Conservation (phyloP, 2,888 invertebrate species). For the Thereva nobilitata region DNA sequence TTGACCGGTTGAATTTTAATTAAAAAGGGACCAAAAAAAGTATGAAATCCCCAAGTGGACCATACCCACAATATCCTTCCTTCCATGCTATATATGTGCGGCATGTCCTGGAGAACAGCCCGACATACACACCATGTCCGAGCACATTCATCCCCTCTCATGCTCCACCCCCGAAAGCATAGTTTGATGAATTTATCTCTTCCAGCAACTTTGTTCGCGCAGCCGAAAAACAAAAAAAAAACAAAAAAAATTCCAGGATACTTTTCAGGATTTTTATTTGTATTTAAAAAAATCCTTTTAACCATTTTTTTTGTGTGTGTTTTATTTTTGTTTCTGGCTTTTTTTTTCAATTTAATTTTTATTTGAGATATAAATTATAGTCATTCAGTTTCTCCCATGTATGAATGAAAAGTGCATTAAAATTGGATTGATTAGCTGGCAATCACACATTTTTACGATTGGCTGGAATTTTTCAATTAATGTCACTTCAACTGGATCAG, state of each 20-base stretch:
- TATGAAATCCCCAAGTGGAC: background rate
- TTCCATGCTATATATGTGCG: no score
- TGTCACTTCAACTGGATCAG: background rate
- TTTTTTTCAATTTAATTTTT: slow-evolving; percentile 10
- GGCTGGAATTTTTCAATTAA: slow-evolving; percentile 2
- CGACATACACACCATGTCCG: no score
- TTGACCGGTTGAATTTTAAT: slow-evolving; percentile 1
- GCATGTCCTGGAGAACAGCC: no score
- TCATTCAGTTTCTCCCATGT: slow-evolving; percentile 2
- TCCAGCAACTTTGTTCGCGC: background rate
- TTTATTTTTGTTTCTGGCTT: background rate
- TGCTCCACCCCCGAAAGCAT: background rate
- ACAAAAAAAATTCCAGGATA: background rate
- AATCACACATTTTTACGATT: slow-evolving; percentile 7
- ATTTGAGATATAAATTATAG: slow-evolving; percentile 10
- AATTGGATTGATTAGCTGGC: slow-evolving; percentile 10
- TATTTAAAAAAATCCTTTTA: no score
- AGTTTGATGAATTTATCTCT: slow-evolving; percentile 14
- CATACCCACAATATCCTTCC: slow-evolving; percentile 2
- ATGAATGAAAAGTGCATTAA: slow-evolving; percentile 13
- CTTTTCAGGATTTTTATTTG: background rate
- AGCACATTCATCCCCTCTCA: background rate
- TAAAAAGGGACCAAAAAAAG: slow-evolving; percentile 7
- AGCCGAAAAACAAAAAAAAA: background rate
- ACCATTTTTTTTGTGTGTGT: no score